Base-by-base conservation (phyloP, 2,113 vertebrate species). In the Misgurnus mizolepis region DNA sequence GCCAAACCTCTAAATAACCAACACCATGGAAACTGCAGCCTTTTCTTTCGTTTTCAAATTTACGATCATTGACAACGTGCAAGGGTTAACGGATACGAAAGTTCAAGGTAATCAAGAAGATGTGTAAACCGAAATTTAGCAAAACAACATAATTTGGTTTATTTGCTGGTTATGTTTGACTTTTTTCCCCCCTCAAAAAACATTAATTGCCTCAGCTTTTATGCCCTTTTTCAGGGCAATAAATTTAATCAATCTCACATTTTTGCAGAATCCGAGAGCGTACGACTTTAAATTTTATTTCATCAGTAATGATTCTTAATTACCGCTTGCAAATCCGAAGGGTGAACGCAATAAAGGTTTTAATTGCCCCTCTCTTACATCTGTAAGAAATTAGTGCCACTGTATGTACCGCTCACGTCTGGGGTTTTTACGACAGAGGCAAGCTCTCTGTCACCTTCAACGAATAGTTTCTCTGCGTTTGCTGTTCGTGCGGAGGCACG, bases 241-340 rank as follows among this genome's bases (percentile, higher is more conserved):
- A 87, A 86, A 88, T 89, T 75, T 65, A 83, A 86, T 88, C 85
- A 78, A 84, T 86, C 67, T 45, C 62, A 70, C 62, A 67, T 81
- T 78, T 83, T 1, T 4, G 65, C 84, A 80, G 88, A 89, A 84
- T 91, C 88, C 86, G 78, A 89, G 84, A 82, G 61, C 43, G 3
- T 79, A 61, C 39, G 83, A 86, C 88, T 90, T 90, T 88, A 85
- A 88, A 90, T 93, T 93, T 91, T 89, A 92, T 92, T 91, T 92
- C 89, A 93, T 91, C 90, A 90, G 89, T 89, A 92, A 91, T 89
- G 88, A 91, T 92, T 90, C 91, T 93, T 91, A 91, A 92, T 92
- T 90, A 87, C 89, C 55, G 79, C 86, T 87, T 89, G 81, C 87
- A 89, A 90, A 90, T 91, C 85, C 87, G 76, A 83, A 84, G 85